These are phyloP conservation scores for Gymnobelideus leadbeateri DNA, from an alignment of 2,113 vertebrate species.

Conservation along the genomic window DNA sequence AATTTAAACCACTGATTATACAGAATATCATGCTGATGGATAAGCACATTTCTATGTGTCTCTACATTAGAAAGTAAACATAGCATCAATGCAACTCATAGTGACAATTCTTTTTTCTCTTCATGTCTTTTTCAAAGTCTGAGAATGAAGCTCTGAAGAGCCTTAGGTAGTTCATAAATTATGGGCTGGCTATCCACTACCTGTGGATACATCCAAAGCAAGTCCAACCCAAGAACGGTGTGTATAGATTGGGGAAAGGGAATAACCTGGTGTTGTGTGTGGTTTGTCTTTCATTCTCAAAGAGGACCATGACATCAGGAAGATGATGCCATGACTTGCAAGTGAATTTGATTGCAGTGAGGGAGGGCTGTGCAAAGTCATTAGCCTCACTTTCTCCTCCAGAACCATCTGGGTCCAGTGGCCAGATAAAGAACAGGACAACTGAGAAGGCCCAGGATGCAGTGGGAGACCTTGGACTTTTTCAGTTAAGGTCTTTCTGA, in stretches of 20 bases:
- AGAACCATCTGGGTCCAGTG: too few species aligned
- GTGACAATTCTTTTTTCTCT: neutral
- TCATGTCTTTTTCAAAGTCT: neutral
- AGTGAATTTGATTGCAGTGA: too few species aligned
- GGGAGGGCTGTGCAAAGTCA: too few species aligned
- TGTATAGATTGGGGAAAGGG: neutral
- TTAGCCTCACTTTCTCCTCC: too few species aligned
- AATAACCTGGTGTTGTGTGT: neutral
- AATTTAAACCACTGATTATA: neutral
- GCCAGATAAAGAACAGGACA: too few species aligned
- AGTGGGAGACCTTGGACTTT: too few species aligned
- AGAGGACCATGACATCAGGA: too few species aligned
- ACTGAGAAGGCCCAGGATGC: too few species aligned
- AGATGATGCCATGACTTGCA: too few species aligned
- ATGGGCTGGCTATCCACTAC: neutral
- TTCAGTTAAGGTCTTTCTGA: too few species aligned
- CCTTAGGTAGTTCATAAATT: neutral
- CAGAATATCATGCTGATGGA: neutral
- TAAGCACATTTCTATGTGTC: neutral
- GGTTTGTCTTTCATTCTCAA: too few species aligned
- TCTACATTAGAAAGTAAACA: neutral
- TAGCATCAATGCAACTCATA: neutral
- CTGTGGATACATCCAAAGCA: neutral
- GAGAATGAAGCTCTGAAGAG: neutral
- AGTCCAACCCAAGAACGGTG: neutral